Evolutionary conservation across 2,888 invertebrate genomes (phyloP).

Genomic region (Choristoneura rosaceana): DNA sequence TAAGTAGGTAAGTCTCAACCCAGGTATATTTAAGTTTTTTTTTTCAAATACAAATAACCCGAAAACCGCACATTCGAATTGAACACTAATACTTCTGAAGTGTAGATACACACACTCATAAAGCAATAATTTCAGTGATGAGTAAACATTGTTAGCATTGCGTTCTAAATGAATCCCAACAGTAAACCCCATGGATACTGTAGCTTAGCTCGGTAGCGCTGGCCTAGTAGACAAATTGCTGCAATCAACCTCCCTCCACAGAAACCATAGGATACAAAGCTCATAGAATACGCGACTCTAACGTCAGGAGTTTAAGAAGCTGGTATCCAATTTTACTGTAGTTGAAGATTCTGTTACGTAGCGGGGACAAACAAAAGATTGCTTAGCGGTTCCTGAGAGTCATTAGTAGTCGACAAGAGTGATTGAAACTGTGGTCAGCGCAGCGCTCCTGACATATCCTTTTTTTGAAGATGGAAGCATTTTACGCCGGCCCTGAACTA

Average conservation of each 20-base stretch:
- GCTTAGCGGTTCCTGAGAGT: constrained; percentile 40
- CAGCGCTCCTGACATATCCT: constrained; percentile 1
- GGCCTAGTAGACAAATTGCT: constrained; percentile 64
- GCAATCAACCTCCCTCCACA: constrained; percentile 58
- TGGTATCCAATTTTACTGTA: not conserved
- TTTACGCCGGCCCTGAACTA: no score
- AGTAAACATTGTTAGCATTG: constrained; percentile 34
- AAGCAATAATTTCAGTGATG: constrained; percentile 32
- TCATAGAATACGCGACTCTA: constrained; percentile 16
- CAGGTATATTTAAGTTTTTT: no score
- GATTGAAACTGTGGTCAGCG: constrained; percentile 29
- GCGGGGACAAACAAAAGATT: constrained; percentile 43
- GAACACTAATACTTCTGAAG: not conserved
- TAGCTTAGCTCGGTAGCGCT: constrained; percentile 47
- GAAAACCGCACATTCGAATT: not conserved
- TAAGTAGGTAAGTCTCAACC: no score
- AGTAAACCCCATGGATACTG: constrained; percentile 48
- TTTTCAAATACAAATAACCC: not conserved
- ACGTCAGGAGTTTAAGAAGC: constrained; percentile 1
- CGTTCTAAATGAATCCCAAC: constrained; percentile 42
- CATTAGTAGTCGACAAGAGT: constrained; percentile 35
- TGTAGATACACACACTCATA: constrained; percentile 7
- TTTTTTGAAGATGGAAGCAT: no score
- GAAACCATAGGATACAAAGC: constrained; percentile 17
- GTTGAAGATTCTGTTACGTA: constrained; percentile 22